Conservation (phyloP, 2,888 invertebrate genomes). For the Protophormia terraenovae region DNA sequence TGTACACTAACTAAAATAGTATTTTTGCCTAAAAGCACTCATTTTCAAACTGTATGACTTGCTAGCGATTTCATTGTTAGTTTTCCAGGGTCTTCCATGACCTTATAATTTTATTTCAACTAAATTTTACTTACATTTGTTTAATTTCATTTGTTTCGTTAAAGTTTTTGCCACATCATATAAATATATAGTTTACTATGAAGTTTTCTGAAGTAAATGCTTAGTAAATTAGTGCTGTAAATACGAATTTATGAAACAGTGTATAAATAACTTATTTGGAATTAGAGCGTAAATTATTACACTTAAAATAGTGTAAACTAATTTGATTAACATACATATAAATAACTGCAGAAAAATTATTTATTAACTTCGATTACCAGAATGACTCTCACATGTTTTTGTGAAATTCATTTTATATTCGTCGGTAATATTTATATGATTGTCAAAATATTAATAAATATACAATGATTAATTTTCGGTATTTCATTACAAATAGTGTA, state of each 20-base stretch:
- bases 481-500: too few species aligned
- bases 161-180: conserved; percentile 13
- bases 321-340: too few species aligned
- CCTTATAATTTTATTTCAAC: conserved; percentile 36
- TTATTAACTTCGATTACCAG: too few species aligned
- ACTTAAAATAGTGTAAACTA: too few species aligned
- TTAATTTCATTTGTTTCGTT: conserved; percentile 11
- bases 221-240: too few species aligned
- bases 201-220: not conserved
- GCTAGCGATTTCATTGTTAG: not conserved
- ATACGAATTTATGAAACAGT: not conserved
- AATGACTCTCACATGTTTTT: too few species aligned
- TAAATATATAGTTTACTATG: not conserved
- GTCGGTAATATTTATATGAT: too few species aligned
- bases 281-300: not conserved
- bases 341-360: too few species aligned
- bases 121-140: conserved; percentile 11
- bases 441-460: too few species aligned
- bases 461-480: too few species aligned
- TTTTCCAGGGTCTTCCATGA: not conserved
- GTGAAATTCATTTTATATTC: too few species aligned
- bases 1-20: not conserved
- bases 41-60: not conserved
- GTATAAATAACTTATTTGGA: too few species aligned
- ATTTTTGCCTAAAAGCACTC: not conserved